Base-by-base conservation (phyloP, 37 sponge, comb jelly and placozoan genomes). In the Petrosia ficiformis region DNA sequence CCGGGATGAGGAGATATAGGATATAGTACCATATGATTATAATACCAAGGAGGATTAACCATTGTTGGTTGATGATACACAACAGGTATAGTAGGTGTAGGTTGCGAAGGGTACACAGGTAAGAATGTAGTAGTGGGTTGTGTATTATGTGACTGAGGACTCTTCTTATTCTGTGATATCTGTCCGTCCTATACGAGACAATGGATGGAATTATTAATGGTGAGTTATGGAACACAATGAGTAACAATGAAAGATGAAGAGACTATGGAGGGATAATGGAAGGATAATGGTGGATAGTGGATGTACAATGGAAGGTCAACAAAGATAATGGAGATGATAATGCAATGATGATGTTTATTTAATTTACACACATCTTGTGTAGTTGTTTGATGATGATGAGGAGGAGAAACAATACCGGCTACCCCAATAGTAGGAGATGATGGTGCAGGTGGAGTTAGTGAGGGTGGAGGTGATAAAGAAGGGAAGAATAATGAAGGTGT, bases 1-100 rank as follows among this genome's bases (percentile, higher is more conserved):
- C 28, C 22, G 14, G 54, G 14, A n/a, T 5, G 28, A 61, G 63
- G 25, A 11, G 63, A 8, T 6, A 61, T 5, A 26, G 63, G 63
- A 61, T 61, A 61, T n/a, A 61, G 28, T 26, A 61, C 63, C 71
- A 70, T 70, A 35, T 39, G 43, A 42, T 70, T 70, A 5, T 70
- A 70, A 43, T 84, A 84, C 84, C 84, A 84, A 52, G 24, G 71
- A 32, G 77, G 84, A 44, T 84, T 78, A 39, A 69, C 48, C 4
- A 79, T 24, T 22, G 82, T 44, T 48, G 58, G 22, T 1, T 31
- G 75, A 29, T 80, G 81, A 52, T 86, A 86, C 31, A 86, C 31
- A 6, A 86, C 33, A 22, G 86, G 86, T 11, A 84, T 61, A 22
- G 63, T n/a, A n/a, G 63, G 28, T 26, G 63, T 61, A 29, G 63